Conservation (phyloP, 2,888 invertebrate species). For the Acanthacorydalis orientalis region DNA sequence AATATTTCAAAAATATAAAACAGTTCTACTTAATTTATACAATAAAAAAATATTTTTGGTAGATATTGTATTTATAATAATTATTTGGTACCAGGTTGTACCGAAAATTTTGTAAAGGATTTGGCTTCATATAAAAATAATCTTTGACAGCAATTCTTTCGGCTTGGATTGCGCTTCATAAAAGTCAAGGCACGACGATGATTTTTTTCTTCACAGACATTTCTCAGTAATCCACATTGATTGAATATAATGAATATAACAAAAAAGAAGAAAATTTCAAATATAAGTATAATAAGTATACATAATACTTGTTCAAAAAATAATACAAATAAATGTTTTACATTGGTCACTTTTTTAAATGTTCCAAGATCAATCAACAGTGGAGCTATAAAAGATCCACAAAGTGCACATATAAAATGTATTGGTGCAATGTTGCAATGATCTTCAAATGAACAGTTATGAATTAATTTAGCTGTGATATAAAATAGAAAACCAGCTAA, state of each 20-base stretch:
- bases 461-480: constrained; percentile 14
- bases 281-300: background rate
- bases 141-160: background rate
- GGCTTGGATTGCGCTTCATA: background rate
- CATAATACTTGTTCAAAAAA: background rate
- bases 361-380: constrained; percentile 13
- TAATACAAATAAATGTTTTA: background rate
- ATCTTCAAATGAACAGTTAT: constrained; percentile 21
- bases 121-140: background rate
- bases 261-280: background rate
- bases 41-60: no score
- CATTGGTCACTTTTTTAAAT: background rate
- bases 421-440: constrained; percentile 21
- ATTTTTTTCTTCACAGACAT: background rate
- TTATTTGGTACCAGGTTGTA: no score
- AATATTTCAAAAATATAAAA: no score
- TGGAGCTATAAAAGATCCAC: constrained; percentile 18
- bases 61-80: no score
- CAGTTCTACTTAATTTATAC: no score
- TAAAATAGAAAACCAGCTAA: constrained; percentile 16
- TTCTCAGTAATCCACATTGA: background rate
- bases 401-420: constrained; percentile 18
- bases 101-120: background rate
- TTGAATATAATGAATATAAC: background rate
- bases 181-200: background rate